These are phyloP conservation scores for Siniperca obscura DNA, from an alignment of 2,797 vertebrate genomes.

Conservation along the genomic window DNA sequence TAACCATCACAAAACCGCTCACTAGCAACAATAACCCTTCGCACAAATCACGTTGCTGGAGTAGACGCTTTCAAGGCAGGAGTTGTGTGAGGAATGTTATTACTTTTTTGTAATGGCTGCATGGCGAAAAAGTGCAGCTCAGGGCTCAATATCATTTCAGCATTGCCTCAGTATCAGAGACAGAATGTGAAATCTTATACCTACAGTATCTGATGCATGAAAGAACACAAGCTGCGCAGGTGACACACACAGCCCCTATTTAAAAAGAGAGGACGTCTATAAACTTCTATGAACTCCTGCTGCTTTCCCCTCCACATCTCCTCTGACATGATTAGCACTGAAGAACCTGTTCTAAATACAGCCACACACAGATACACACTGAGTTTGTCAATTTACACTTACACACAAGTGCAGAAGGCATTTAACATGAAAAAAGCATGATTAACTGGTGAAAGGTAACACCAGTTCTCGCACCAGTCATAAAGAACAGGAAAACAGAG, in stretches of 20 bases:
- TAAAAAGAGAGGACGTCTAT: conserved; percentile 15
- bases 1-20: conserved; percentile 50
- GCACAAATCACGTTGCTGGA: conserved; percentile 32
- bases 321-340: conserved; percentile 2
- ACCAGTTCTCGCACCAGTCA: neutral
- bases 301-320: conserved; percentile 13
- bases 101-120: conserved; percentile 35
- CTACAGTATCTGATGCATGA: conserved; percentile 8
- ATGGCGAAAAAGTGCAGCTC: conserved; percentile 42
- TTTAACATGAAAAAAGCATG: neutral
- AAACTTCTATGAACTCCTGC: conserved; percentile 7
- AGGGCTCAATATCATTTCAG: conserved; percentile 27
- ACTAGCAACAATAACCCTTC: conserved; percentile 64
- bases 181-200: conserved; percentile 2
- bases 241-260: neutral
- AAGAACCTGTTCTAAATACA: conserved; percentile 2
- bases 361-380: neutral
- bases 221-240: conserved; percentile 21
- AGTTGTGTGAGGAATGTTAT: conserved; percentile 58
- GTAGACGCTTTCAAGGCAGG: conserved; percentile 47
- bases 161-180: neutral
- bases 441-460: neutral
- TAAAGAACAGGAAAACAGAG: neutral
- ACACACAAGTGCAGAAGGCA: neutral
- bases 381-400: neutral